A percentile compares a stretch with the other conserved stretches of the same genome.
Conservation (phyloP, 2,888 invertebrate species). For the Cancer borealis region DNA sequence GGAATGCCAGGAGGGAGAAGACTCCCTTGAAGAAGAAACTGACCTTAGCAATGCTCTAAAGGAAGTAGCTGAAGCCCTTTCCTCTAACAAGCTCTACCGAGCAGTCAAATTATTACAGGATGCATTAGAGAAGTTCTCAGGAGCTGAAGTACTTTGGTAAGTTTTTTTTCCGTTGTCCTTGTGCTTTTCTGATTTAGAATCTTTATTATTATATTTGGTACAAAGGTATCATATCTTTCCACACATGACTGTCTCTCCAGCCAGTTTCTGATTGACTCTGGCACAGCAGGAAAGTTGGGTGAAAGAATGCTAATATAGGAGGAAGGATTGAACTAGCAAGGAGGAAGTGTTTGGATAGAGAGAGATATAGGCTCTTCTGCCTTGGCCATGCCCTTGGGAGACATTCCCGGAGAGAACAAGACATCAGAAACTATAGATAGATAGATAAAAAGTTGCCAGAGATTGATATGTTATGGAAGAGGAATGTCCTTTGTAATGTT, state of each 20-base stretch:
- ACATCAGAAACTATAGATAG: too few species aligned
- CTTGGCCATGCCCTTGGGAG: too few species aligned
- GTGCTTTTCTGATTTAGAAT: not conserved
- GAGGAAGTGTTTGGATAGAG: too few species aligned
- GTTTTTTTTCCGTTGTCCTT: not conserved
- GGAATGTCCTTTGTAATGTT: too few species aligned
- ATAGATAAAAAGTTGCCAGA: too few species aligned
- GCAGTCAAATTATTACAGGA: slow-evolving; percentile 78
- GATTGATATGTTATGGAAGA: too few species aligned
- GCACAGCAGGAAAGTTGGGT: too few species aligned
- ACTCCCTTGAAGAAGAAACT: slow-evolving; percentile 66
- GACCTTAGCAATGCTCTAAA: slow-evolving; percentile 67
- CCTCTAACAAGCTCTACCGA: slow-evolving; percentile 77
- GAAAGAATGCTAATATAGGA: too few species aligned
- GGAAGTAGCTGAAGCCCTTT: slow-evolving; percentile 61
- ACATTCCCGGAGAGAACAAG: too few species aligned
- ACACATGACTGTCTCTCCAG: not conserved
- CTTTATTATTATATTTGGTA: not conserved
- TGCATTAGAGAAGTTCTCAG: slow-evolving; percentile 79
- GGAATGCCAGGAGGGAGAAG: slow-evolving; percentile 63
- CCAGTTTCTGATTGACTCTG: too few species aligned
- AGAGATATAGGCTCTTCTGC: too few species aligned
- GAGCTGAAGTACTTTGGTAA: slow-evolving; percentile 76
- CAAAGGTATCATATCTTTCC: not conserved
- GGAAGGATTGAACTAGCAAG: too few species aligned